phyloP scores from a whole-genome alignment of 2,113 vertebrate species.

The Paedocypris sp. region DNA sequence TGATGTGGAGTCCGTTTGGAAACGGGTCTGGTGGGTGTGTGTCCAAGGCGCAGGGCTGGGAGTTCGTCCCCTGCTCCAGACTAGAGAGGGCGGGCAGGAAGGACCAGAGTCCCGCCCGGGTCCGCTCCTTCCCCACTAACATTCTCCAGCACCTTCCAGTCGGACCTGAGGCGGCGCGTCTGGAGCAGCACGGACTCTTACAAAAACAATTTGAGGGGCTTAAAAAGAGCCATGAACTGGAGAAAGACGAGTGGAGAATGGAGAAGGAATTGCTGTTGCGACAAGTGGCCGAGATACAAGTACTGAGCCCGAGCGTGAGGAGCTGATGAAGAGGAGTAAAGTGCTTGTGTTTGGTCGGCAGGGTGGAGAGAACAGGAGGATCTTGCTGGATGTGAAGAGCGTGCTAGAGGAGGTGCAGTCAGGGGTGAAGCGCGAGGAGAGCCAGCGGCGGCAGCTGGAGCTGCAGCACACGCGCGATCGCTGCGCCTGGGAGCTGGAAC shows the following conservation, averaged over 20 bases:
- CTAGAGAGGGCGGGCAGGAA: conserved; percentile 43
- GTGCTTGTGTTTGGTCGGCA: conserved; percentile 25
- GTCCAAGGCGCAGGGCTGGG: conserved; percentile 53
- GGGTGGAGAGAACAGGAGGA: conserved; percentile 58
- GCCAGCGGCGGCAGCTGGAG: conserved; percentile 55
- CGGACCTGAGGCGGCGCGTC: conserved; percentile 26
- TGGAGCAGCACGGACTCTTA: conserved; percentile 40
- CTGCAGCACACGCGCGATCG: conserved; percentile 60
- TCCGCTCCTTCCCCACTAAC: conserved; percentile 51
- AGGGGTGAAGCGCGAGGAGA: conserved; percentile 58
- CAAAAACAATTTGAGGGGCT: conserved; percentile 57
- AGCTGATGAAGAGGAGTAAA: background rate
- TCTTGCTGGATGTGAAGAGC: conserved; percentile 56
- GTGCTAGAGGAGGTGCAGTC: conserved; percentile 56
- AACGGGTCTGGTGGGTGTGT: conserved; percentile 52
- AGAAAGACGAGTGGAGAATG: conserved; percentile 56
- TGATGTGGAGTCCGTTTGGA: conserved; percentile 53
- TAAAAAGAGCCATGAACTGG: conserved; percentile 53
- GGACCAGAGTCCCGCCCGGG: conserved; percentile 46
- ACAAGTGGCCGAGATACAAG: conserved; percentile 65
- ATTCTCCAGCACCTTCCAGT: conserved; percentile 39
- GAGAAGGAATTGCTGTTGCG: conserved; percentile 63
- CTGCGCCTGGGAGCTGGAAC: conserved; percentile 61
- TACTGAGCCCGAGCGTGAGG: conserved; percentile 31
- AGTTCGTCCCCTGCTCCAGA: conserved; percentile 50